phyloP scores from a whole-genome alignment of 2,888 invertebrate species.

The Xestia ashworthii region DNA sequence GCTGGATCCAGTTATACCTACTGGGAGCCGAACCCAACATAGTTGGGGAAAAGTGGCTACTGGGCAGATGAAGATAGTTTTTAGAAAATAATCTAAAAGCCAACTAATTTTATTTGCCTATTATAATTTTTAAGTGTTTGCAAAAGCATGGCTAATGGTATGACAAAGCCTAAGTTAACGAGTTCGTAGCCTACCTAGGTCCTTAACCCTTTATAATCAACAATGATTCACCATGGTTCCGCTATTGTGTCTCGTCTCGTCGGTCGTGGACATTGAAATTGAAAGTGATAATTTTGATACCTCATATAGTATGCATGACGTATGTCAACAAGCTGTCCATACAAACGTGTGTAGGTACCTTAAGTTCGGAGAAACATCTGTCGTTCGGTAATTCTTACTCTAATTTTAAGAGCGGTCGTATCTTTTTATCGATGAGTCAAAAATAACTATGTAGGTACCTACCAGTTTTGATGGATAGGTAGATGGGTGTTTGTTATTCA shows the following conservation, averaged over 20 bases:
- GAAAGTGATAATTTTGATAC: slow-evolving; percentile 11
- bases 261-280: not conserved
- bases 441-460: not conserved
- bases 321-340: not conserved
- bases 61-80: not conserved
- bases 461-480: too few relatives aligned
- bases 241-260: not conserved
- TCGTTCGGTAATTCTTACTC: not conserved
- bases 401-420: not conserved
- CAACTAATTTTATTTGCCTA: not conserved
- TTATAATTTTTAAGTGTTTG: not conserved
- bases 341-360: not conserved
- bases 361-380: not conserved
- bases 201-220: not conserved
- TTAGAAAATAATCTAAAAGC: not conserved
- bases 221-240: slow-evolving; percentile 6
- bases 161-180: not conserved
- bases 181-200: not conserved
- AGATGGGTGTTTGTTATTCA: too few relatives aligned
- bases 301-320: not conserved
- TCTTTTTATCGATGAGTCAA: not conserved
- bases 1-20: not conserved
- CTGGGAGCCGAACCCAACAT: not conserved
- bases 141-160: not conserved
- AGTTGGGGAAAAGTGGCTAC: not conserved